These are phyloP conservation scores for Himalopsyche tibetana DNA, from an alignment of 2,888 invertebrate species.

Conservation along the genomic window DNA sequence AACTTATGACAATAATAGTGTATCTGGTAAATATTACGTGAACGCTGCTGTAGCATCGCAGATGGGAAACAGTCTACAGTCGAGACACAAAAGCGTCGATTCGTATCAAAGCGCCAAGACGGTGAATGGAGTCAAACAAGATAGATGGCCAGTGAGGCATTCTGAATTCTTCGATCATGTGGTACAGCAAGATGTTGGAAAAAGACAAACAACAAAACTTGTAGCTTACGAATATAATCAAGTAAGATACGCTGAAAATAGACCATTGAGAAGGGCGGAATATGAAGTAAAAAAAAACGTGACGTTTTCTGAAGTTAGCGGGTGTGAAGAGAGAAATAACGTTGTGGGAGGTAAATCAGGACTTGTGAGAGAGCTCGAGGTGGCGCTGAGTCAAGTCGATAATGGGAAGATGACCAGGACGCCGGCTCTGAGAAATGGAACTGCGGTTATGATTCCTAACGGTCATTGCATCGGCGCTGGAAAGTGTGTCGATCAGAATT, in stretches of 20 bases:
- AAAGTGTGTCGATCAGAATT: conserved; percentile 40
- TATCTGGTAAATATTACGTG: not conserved
- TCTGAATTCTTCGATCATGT: conserved; percentile 27
- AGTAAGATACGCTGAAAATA: conserved; percentile 11
- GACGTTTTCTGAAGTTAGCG: conserved; percentile 73
- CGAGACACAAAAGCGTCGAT: conserved; percentile 18
- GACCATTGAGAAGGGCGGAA: conserved; percentile 27
- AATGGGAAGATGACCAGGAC: conserved; percentile 68
- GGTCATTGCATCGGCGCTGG: conserved; percentile 61
- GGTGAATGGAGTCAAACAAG: not conserved
- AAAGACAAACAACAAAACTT: conserved; percentile 17
- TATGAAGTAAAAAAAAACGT: conserved; percentile 75
- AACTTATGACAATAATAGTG: conserved; percentile 18
- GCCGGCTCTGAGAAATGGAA: conserved; percentile 38
- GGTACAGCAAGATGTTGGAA: not conserved
- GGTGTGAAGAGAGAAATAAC: conserved; percentile 73
- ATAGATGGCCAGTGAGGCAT: conserved; percentile 19
- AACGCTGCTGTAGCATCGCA: conserved; percentile 6
- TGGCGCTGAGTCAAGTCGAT: conserved; percentile 76
- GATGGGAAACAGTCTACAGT: not conserved
- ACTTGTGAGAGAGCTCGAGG: conserved; percentile 75
- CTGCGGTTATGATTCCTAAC: conserved; percentile 55
- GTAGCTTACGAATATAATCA: conserved; percentile 28
- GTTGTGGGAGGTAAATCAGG: conserved; percentile 74
- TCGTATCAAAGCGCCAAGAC: not conserved